phyloP scores from a whole-genome alignment of 1,140 invertebrate species.

The Drosophila repleta region DNA sequence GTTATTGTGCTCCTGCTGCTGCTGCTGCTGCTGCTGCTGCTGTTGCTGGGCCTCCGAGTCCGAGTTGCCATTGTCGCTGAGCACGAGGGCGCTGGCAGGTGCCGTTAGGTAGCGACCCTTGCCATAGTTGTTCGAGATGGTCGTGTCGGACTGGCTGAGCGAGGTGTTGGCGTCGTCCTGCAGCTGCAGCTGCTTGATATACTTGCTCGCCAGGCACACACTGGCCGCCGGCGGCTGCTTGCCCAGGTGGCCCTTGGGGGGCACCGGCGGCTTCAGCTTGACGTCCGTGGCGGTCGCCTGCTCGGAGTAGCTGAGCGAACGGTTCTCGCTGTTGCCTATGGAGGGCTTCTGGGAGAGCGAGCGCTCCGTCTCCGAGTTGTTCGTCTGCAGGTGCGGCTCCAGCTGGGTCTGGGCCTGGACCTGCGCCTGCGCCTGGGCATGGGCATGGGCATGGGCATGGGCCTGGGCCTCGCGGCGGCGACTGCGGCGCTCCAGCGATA shows the following conservation, averaged over 20 bases:
- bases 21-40: constrained; percentile 47
- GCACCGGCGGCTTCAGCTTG: constrained; percentile 61
- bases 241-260: constrained; percentile 64
- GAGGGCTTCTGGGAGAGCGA: constrained; percentile 87
- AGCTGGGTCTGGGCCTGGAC: background rate
- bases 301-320: constrained; percentile 71
- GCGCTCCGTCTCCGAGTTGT: constrained; percentile 87
- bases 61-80: constrained; percentile 79
- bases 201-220: constrained; percentile 59
- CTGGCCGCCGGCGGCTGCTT: constrained; percentile 52
- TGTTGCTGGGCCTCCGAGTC: constrained; percentile 72
- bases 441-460: constrained; percentile 74
- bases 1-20: constrained; percentile 57
- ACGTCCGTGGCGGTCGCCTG: constrained; percentile 45
- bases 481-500: constrained; percentile 86
- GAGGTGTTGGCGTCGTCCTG: constrained; percentile 79
- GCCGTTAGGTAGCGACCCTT: constrained; percentile 60
- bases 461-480: constrained; percentile 86
- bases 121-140: constrained; percentile 77
- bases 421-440: constrained; percentile 56
- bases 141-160: constrained; percentile 80
- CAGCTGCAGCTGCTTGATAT: constrained; percentile 71
- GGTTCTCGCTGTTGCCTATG: constrained; percentile 77
- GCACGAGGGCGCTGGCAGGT: constrained; percentile 9
- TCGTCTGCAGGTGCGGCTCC: background rate